Conservation (phyloP, 2,888 invertebrate genomes). For the Bruchidius siliquastri region DNA sequence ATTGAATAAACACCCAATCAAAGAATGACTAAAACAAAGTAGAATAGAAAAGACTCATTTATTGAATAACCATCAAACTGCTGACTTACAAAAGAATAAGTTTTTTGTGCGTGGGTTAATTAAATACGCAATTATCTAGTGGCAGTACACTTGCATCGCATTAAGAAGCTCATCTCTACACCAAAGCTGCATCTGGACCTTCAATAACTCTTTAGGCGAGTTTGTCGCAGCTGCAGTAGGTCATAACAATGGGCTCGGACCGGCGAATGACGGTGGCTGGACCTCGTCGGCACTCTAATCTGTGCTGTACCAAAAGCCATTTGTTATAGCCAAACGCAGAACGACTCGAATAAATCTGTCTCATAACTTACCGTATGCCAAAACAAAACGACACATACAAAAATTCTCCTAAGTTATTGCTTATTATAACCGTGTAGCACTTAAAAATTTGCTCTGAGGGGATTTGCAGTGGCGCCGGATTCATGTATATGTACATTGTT, state of each 20-base stretch:
- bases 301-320: constrained; percentile 33
- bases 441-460: constrained; percentile 13
- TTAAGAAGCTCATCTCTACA: no score
- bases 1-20: no score
- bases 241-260: constrained; percentile 29
- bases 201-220: not conserved
- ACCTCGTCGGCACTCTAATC: constrained; percentile 2
- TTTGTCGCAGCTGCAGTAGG: constrained; percentile 33
- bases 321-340: constrained; percentile 40
- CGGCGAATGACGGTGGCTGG: constrained; percentile 19
- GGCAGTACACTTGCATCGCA: no score
- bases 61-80: no score
- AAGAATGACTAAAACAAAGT: no score
- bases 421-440: constrained; percentile 39
- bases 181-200: no score
- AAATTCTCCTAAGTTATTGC: constrained; percentile 45
- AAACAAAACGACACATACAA: constrained; percentile 45
- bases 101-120: no score
- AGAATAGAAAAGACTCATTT: no score
- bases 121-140: no score
- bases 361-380: constrained; percentile 45
- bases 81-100: no score
- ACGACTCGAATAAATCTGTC: constrained; percentile 44
- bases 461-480: not conserved
- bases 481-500: no score